A percentile compares a stretch with the other conserved stretches of the same genome.
phyloP scores from a whole-genome alignment of 1,140 invertebrate genomes.

The Polypedilum vanderplanki region DNA sequence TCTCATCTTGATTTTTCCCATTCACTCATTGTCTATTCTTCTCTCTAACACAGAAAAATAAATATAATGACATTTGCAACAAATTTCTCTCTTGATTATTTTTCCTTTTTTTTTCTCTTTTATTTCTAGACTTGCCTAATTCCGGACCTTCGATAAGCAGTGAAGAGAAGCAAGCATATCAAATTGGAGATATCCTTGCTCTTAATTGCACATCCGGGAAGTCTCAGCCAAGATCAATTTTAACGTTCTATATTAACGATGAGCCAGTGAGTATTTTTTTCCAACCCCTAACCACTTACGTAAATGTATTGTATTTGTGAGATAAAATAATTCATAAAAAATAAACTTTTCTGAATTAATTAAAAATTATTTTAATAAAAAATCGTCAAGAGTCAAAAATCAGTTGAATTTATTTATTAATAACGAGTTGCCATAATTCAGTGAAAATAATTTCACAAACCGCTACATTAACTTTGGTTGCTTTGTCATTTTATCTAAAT shows the following conservation, averaged over 20 bases:
- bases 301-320: no score
- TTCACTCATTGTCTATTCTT: not conserved
- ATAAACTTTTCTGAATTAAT: no score
- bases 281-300: no score
- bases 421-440: no score
- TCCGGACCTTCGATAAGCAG: conserved; percentile 73
- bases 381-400: no score
- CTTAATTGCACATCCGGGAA: conserved; percentile 77
- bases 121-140: conserved; percentile 60
- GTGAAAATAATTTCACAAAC: no score
- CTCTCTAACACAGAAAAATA: not conserved
- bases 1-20: not conserved
- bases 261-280: conserved; percentile 54
- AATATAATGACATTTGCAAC: conserved; percentile 4
- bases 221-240: conserved; percentile 65
- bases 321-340: no score
- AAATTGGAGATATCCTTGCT: conserved; percentile 70
- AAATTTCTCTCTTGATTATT: conserved; percentile 31
- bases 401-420: no score
- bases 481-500: no score
- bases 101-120: conserved; percentile 32
- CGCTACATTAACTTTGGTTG: no score
- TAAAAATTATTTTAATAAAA: no score
- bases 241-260: conserved; percentile 78
- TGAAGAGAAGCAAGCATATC: conserved; percentile 61